These are phyloP conservation scores for Mactra quadrangularis DNA, from an alignment of 1,140 invertebrate genomes.

Conservation along the genomic window DNA sequence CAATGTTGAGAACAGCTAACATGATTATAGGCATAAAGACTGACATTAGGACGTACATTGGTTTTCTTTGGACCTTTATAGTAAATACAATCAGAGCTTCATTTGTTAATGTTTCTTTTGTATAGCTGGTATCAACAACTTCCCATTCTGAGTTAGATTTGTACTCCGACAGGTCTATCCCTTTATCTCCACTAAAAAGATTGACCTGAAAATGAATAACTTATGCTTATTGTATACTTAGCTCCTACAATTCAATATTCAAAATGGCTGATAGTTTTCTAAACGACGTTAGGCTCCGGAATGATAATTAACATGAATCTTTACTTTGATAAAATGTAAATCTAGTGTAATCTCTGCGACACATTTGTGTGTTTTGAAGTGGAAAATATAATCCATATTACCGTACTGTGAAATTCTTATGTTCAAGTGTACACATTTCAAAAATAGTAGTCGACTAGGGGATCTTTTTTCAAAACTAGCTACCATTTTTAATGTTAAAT, in stretches of 20 bases:
- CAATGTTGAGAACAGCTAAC: slow-evolving; percentile 85
- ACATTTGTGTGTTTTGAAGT: not conserved
- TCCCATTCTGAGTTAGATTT: not conserved
- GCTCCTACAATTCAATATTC: too few relatives aligned
- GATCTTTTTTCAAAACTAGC: too few relatives aligned
- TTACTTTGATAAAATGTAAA: not conserved
- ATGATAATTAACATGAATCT: not conserved
- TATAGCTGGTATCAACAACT: not conserved
- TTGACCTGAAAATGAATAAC: too few relatives aligned
- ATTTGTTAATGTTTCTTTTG: not conserved
- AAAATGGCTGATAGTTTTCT: not conserved
- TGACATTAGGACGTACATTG: slow-evolving; percentile 84
- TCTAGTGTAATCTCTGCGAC: not conserved
- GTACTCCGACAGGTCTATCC: not conserved
- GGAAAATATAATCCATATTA: not conserved
- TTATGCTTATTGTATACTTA: too few relatives aligned
- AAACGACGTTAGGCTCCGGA: not conserved
- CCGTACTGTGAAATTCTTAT: too few relatives aligned
- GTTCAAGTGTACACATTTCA: too few relatives aligned
- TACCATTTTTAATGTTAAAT: too few relatives aligned
- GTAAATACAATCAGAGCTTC: slow-evolving; percentile 69
- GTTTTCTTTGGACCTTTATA: slow-evolving; percentile 74
- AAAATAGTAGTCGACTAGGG: not conserved
- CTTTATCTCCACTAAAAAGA: not conserved
- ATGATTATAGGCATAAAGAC: slow-evolving; percentile 86